Evolutionary conservation across 2,797 vertebrate species (phyloP), one percentile per base, ranked within the genome.

Genomic region (Corythornis leucogaster): DNA sequence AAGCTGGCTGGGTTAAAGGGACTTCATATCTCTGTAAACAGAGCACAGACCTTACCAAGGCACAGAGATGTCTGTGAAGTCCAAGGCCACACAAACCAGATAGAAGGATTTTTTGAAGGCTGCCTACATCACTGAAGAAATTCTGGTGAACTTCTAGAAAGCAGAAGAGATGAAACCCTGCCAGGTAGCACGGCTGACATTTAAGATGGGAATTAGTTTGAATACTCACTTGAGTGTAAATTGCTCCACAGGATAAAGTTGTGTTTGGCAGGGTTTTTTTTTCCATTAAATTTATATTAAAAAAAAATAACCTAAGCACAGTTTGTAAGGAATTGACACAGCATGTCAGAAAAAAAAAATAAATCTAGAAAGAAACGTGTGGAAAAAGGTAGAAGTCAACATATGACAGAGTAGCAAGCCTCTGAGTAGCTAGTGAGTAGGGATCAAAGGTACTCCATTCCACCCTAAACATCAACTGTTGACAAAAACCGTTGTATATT

Each of bases 1-100:
- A 90, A 91, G 88, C 91, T 91, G 67, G 87, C 78, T 88, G 75
- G 85, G 90, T 90, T 96, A 91, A 95, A 96, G 94, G 92, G 92
- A 92, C 90, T 93, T 88, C 61, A 3, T 90, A 92, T 91, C 91
- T 91, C 46, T 62, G 80, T 90, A 95, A 94, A 96, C 94, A 96
- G 82, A 92, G 50, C 80, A 93, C 89, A 94, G 86, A 91, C 80
- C 83, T 94, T 45, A 92, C 28, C 1, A 2, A 91, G 80, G 70
- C 85, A 71, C 75, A 50, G 59, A 69, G 61, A 91, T 90, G 92
- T 94, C 90, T 90, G 85, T 87, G 78, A 95, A 94, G 90, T 86
- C 80, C 96, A 96, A 96, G 92, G 95, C 91, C 94, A 85, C 1
- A 2, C 33, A 45, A 90, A 90, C 64, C 28, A 93, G 87, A 80